Percentiles rank a stretch among this genome's conserved stretches.
These are phyloP conservation scores for Psephotus haematonotus DNA, from an alignment of 2,113 vertebrate species.

Conservation along the genomic window DNA sequence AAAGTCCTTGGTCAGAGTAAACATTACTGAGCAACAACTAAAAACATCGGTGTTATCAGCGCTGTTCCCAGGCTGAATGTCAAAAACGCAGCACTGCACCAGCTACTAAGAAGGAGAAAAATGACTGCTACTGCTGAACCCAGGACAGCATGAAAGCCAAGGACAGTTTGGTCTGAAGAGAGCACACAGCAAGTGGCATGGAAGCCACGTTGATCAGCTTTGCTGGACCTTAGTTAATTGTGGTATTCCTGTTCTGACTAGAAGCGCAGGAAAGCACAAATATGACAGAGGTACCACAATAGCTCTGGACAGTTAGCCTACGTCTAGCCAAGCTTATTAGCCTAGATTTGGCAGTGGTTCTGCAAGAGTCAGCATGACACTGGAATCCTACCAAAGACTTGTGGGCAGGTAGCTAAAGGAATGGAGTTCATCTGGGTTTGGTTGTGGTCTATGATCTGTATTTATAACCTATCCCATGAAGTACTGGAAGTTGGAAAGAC, in stretches of 20 bases:
- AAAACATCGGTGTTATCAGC: too few relatives aligned
- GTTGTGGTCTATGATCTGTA: neutral
- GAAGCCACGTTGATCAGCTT: neutral
- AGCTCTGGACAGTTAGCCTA: neutral
- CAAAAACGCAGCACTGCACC: too few relatives aligned
- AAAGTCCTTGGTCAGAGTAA: too few relatives aligned
- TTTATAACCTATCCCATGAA: neutral
- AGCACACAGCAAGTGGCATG: neutral
- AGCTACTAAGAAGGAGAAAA: too few relatives aligned
- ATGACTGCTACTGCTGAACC: too few relatives aligned
- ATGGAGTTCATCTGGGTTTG: neutral
- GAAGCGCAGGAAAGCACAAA: rapidly evolving
- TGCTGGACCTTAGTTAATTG: neutral
- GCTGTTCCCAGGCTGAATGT: too few relatives aligned
- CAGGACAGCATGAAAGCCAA: neutral
- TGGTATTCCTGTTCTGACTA: neutral
- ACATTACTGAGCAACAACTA: too few relatives aligned
- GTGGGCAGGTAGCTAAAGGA: neutral
- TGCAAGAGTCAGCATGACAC: neutral
- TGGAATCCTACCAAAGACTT: neutral
- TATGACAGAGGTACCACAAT: neutral
- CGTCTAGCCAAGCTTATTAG: neutral
- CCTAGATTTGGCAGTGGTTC: neutral
- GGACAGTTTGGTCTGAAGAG: neutral
- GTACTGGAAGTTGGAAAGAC: neutral